phyloP scores from a whole-genome alignment of 2,888 invertebrate species.

The Phengaris alcon region DNA sequence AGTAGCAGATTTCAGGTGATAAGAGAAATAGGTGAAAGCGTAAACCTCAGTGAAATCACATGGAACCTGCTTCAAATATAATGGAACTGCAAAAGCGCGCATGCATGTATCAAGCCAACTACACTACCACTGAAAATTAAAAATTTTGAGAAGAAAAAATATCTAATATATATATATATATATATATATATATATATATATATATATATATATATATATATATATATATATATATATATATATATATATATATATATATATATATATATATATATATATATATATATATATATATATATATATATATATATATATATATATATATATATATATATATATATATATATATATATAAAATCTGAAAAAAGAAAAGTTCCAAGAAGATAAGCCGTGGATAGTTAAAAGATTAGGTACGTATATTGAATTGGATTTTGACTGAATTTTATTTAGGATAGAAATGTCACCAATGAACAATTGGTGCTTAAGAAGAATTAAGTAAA shows the following conservation, averaged over 20 bases:
- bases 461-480: neutral
- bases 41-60: neutral
- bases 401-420: neutral
- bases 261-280: no score
- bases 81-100: neutral
- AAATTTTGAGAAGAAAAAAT: neutral
- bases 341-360: no score
- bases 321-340: no score
- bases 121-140: neutral
- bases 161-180: no score
- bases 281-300: no score
- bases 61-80: neutral
- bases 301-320: no score
- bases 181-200: no score
- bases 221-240: no score
- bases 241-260: no score
- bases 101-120: neutral
- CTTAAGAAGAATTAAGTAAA: neutral
- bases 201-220: no score
- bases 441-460: neutral
- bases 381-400: neutral
- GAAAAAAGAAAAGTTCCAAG: neutral
- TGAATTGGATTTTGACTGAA: neutral
- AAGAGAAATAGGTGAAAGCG: neutral
- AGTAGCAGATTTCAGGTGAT: neutral